Base-by-base conservation (phyloP, 2,113 vertebrate species). In the Morphnarchus princeps region DNA sequence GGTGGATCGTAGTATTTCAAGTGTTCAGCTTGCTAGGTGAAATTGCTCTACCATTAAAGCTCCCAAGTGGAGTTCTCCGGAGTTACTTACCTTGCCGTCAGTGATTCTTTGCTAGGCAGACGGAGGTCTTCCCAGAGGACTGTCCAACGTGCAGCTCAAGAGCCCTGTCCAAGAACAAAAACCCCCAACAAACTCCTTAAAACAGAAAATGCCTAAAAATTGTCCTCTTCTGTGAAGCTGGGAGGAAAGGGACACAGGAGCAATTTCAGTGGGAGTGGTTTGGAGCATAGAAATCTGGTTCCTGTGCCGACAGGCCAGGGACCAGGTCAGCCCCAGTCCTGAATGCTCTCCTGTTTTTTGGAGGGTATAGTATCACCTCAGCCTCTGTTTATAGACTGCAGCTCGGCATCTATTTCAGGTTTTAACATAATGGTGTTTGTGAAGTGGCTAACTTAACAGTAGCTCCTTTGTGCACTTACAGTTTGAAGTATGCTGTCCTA, bases 281-380 rank as follows among this genome's bases (percentile, higher is more conserved):
- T 61, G 80, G 24, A 31, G 26, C 16, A 26, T 13, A 32, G 20
- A 49, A 45, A 19, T 55, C n/a, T 45, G 45, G 4, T 34, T 89
- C 40, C 42, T 4, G 1, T 57, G 4, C 7, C 0, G 4, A 36
- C 32, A 42, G 16, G 3, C 19, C 42, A 3, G 28, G 40, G 43
- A 6, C 6, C 5, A 3, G 26, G 20, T 19, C 69, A 85, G 55
- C 55, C n/a, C 63, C 16, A 4, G 67, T 25, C 2, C 28, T 17
- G 54, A 70, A 79, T 18, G 80, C 62, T 43, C 24, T 32, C 8
- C 17, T 62, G 63, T 26, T 32, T 74, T 59, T 25, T 31, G 55
- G 67, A 38, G 92, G 28, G 4, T 54, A 0, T 58, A 34, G 13
- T 15, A 10, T 57, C 88, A 21, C 78, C 28, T 72, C 57, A 9